Conservation (phyloP, 2,888 invertebrate species). For the Eupithecia dodoneata region DNA sequence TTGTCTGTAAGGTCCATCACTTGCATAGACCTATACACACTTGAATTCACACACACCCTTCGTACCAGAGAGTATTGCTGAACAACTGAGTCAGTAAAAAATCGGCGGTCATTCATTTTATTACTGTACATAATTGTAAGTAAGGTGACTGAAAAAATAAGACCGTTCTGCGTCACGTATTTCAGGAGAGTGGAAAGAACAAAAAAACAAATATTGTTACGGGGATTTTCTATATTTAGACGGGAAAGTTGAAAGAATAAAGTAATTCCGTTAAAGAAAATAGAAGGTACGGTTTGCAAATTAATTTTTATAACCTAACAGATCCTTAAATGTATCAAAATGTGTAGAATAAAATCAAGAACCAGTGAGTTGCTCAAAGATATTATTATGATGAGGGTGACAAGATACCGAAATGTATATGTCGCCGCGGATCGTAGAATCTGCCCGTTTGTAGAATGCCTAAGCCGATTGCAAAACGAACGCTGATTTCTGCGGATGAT, state of each 20-base stretch:
- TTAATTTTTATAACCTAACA: not conserved
- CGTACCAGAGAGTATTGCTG: not conserved
- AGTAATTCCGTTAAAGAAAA: not conserved
- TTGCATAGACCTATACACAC: not conserved
- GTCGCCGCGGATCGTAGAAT: no score
- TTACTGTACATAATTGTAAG: not conserved
- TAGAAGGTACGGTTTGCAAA: not conserved
- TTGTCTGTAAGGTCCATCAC: not conserved
- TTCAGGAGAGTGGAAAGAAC: not conserved
- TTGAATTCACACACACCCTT: not conserved
- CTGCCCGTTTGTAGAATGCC: no score
- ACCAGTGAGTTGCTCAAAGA: not conserved
- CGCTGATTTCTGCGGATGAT: no score
- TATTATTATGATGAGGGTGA: not conserved
- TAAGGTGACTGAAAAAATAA: not conserved
- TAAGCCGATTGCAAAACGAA: no score
- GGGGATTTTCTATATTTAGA: not conserved
- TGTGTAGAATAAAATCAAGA: not conserved
- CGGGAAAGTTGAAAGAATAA: not conserved
- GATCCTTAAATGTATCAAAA: not conserved
- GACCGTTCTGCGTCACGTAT: slow-evolving; percentile 1
- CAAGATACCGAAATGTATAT: no score
- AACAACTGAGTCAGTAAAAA: not conserved
- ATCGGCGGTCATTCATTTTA: not conserved
- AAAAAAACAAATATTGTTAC: not conserved